These are phyloP conservation scores for Stylophora pistillata DNA, from an alignment of 64 coral and sea anemone genomes.

Conservation along the genomic window DNA sequence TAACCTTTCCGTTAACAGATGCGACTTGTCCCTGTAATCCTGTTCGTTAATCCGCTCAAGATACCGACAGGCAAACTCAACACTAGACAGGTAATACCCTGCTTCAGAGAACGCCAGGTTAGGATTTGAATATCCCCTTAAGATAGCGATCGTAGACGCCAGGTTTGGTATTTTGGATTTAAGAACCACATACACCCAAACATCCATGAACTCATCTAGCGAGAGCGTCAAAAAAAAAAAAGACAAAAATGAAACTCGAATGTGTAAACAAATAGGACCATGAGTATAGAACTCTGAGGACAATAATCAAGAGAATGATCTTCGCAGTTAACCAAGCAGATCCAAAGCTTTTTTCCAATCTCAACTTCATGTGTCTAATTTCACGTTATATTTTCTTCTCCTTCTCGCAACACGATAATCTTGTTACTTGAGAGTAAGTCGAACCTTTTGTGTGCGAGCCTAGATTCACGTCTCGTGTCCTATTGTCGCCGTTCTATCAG, in stretches of 20 bases:
- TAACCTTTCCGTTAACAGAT: neutral
- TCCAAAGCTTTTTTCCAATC: too few species aligned
- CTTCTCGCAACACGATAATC: too few species aligned
- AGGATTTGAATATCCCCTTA: constrained; percentile 82
- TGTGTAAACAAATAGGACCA: too few species aligned
- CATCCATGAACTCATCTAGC: constrained; percentile 93
- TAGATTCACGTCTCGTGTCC: too few species aligned
- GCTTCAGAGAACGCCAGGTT: constrained; percentile 80
- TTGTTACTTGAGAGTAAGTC: too few species aligned
- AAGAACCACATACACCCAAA: constrained; percentile 85
- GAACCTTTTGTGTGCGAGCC: too few species aligned
- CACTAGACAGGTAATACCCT: constrained; percentile 80
- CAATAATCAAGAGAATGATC: too few species aligned
- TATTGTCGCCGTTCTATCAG: too few species aligned
- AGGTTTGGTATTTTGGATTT: constrained; percentile 74
- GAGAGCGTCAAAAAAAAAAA: neutral
- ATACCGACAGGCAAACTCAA: constrained; percentile 89
- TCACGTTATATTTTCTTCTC: too few species aligned
- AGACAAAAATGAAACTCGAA: neutral
- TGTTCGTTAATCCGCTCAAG: constrained; percentile 70
- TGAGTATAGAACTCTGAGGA: too few species aligned
- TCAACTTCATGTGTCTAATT: too few species aligned
- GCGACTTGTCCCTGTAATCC: constrained; percentile 54
- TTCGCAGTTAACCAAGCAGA: too few species aligned
- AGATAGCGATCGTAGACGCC: constrained; percentile 60